A percentile compares a stretch with the other conserved stretches of the same genome.
Conservation (phyloP, 2,888 invertebrate species). For the Protophormia terraenovae region DNA sequence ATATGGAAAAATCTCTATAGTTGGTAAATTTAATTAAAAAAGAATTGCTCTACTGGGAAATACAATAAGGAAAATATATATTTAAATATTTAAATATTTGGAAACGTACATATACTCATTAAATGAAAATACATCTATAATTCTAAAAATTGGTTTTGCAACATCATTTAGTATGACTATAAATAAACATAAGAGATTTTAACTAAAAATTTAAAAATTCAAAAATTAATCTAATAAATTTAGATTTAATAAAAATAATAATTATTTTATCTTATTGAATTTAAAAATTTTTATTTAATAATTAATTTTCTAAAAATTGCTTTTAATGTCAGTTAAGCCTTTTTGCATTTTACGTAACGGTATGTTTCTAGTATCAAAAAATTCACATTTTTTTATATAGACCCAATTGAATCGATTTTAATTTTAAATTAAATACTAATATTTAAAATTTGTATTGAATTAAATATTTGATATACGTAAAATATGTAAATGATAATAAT, state of each 20-base stretch:
- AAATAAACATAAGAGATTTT: too few relatives aligned
- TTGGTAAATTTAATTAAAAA: slow-evolving; percentile 20
- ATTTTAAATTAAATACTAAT: not conserved
- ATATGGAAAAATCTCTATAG: not conserved
- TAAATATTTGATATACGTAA: not conserved
- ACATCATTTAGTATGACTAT: not conserved
- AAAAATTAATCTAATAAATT: too few relatives aligned
- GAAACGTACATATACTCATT: not conserved
- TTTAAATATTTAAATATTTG: not conserved
- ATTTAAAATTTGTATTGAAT: not conserved
- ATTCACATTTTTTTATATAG: not conserved
- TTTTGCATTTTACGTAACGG: too few relatives aligned
- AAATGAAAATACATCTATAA: not conserved
- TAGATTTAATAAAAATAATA: too few relatives aligned
- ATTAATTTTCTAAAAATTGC: too few relatives aligned
- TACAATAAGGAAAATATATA: not conserved
- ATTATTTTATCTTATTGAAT: too few relatives aligned
- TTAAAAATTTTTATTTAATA: too few relatives aligned
- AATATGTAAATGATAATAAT: too few relatives aligned
- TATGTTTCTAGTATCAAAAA: too few relatives aligned
- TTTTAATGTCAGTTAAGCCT: too few relatives aligned
- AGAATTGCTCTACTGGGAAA: not conserved
- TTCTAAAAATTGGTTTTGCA: not conserved
- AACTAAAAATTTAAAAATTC: too few relatives aligned
- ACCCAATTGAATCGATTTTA: not conserved